Base-by-base conservation (phyloP, 2,113 vertebrate species). In the Alaudala cheleensis region DNA sequence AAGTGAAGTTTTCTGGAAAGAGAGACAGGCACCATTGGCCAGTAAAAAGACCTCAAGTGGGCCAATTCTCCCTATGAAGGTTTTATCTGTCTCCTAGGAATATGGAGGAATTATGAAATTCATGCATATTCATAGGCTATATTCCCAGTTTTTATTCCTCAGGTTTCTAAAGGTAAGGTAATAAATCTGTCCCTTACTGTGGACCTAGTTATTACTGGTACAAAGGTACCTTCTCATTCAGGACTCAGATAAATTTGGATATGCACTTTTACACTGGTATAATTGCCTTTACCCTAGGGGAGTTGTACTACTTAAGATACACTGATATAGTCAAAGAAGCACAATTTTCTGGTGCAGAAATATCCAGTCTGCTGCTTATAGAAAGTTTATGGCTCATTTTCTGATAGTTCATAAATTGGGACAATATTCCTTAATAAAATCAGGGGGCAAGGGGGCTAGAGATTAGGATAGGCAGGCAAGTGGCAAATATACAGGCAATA, bases 281-380 rank as follows among this genome's bases (percentile, higher is more conserved):
- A 96, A 96, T 95, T 96, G 82, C 44, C 91, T 90, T 94, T 95
- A 90, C 90, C 88, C 86, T 73, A 92, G 54, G 94, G 95, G 95
- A 96, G 86, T 94, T 97, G 95, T 95, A 96, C 95, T 96, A 96
- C 95, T 97, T 96, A 89, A 91, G 60, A 67, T 86, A 88, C 61
- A 89, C 69, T 49, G 61, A 80, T 86, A 93, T 44, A 91, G 80
- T 83, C 49, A 95, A 91, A 93, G 72, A 58, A 94, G 81, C 65
- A 93, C 53, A 71, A 71, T 92, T 93, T 97, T 93, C 82, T 94
- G 44, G 88, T 81, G 50, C 92, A 95, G 82, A 58, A 56, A 44
- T 67, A 83, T 56, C 80, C 60, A 83, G 13, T 62, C 72, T 34
- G 29, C 69, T 86, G 57, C 34, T 94, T 89, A 71, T 10, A 71